Percentiles rank a stretch among this genome's conserved stretches.
These are phyloP conservation scores for Caloenas nicobarica DNA, from an alignment of 2,113 vertebrate species.

Conservation along the genomic window DNA sequence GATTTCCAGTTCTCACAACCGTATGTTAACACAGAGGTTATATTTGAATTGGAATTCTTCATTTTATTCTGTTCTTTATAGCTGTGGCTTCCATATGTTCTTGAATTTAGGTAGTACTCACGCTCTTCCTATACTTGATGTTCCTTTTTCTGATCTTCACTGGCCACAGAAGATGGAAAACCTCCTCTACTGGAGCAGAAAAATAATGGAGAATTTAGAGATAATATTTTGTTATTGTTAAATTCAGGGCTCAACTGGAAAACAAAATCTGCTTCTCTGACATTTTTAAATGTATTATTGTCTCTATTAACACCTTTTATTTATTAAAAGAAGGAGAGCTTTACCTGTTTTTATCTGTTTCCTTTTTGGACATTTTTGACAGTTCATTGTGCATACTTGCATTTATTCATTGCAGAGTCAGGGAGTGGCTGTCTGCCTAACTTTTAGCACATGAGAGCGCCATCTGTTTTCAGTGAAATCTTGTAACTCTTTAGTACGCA, in stretches of 20 bases:
- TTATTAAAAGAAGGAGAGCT: neutral
- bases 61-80: slow-evolving; percentile 1
- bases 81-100: neutral
- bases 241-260: neutral
- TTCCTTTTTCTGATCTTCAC: slow-evolving; percentile 3
- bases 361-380: neutral
- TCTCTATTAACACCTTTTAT: neutral
- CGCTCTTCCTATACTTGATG: neutral
- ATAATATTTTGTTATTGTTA: neutral
- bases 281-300: neutral
- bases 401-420: neutral
- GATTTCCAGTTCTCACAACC: slow-evolving; percentile 26
- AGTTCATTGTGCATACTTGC: neutral
- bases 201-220: neutral
- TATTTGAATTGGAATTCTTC: neutral
- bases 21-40: slow-evolving; percentile 24
- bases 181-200: neutral
- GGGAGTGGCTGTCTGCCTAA: neutral
- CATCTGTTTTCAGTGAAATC: neutral
- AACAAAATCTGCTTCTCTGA: neutral
- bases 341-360: neutral
- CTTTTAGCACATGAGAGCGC: neutral
- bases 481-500: neutral
- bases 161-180: neutral
- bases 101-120: neutral